Conservation (phyloP, 35 echinoderm and acorn worm species). For the Lytechinus variegatus region DNA sequence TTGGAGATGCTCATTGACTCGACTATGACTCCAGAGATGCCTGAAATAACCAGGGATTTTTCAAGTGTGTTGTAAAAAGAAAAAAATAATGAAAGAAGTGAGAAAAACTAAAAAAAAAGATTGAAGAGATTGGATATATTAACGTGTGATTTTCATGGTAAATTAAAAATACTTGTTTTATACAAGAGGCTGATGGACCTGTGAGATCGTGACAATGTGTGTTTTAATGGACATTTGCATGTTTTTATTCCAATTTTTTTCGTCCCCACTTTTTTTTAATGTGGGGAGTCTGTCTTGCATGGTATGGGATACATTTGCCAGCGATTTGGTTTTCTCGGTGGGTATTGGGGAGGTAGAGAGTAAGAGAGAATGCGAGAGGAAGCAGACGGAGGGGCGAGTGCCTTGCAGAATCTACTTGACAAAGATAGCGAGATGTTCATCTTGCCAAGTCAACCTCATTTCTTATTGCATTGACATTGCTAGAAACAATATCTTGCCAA, state of each 20-base stretch:
- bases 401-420: too few species aligned
- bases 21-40: background rate
- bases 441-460: too few species aligned
- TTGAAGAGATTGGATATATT: constrained; percentile 52
- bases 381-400: too few species aligned
- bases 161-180: constrained; percentile 53
- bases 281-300: background rate
- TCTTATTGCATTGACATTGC: too few species aligned
- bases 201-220: background rate
- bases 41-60: background rate
- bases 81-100: constrained; percentile 32
- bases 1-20: background rate
- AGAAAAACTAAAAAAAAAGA: constrained; percentile 30
- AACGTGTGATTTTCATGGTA: constrained; percentile 55
- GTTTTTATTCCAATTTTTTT: background rate
- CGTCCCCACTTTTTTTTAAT: background rate
- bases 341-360: background rate
- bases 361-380: background rate
- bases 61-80: constrained; percentile 54
- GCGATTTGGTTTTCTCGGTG: too few species aligned
- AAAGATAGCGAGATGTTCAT: too few species aligned
- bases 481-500: too few species aligned
- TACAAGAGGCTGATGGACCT: constrained; percentile 50
- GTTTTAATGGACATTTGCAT: constrained; percentile 6
- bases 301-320: background rate